These are phyloP conservation scores for Andrena fulva DNA, from an alignment of 2,888 invertebrate species.

Conservation along the genomic window DNA sequence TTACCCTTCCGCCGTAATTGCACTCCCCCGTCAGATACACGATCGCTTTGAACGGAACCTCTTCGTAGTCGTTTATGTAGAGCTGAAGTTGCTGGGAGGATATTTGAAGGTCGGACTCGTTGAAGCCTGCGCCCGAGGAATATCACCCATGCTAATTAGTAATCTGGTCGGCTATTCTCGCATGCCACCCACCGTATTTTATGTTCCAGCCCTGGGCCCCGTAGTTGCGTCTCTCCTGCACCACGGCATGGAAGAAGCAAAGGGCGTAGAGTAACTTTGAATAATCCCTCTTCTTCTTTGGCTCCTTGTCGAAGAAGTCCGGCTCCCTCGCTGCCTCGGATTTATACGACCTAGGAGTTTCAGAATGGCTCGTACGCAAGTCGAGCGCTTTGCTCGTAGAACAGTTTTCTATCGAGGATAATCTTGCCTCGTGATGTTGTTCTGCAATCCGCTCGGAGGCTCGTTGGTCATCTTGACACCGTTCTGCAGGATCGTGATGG, in stretches of 20 bases:
- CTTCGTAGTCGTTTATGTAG: conserved; percentile 85
- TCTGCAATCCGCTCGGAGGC: conserved; percentile 87
- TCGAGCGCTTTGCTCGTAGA: no score
- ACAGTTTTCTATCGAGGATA: no score
- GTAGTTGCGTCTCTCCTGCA: conserved; percentile 87
- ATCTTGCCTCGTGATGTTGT: conserved; percentile 82
- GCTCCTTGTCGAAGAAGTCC: conserved; percentile 86
- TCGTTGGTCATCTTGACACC: conserved; percentile 89
- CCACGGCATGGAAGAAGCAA: conserved; percentile 88
- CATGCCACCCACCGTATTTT: conserved; percentile 83
- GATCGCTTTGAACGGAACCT: conserved; percentile 86
- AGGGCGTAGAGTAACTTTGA: conserved; percentile 87
- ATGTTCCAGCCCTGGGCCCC: conserved; percentile 88
- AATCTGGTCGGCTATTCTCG: background rate
- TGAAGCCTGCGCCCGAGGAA: conserved; percentile 86
- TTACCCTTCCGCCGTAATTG: conserved; percentile 95
- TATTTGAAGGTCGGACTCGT: conserved; percentile 87
- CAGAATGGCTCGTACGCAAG: no score
- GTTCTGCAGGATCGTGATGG: conserved; percentile 87
- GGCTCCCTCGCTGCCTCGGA: conserved; percentile 86
- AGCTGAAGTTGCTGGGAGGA: conserved; percentile 87
- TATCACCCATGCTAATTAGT: no score
- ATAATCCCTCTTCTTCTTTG: conserved; percentile 86
- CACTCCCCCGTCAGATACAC: conserved; percentile 89
- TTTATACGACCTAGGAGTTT: conserved; percentile 84